Base-by-base conservation (phyloP, 2,113 vertebrate species). In the Anolis carolinensis region DNA sequence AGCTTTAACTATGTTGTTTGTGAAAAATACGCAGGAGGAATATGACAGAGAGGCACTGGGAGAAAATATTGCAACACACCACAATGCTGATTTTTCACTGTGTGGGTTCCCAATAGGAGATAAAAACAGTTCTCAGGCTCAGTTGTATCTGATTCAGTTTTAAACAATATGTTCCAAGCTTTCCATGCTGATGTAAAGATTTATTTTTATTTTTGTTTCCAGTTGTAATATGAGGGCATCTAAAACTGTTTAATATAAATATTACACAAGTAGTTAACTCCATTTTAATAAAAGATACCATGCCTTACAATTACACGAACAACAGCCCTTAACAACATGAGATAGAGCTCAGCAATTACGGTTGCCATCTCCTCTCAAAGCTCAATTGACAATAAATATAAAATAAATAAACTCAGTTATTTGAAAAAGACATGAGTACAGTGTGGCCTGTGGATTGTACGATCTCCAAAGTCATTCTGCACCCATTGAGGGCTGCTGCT, bases 91-190 rank as follows among this genome's bases (percentile, higher is more conserved):
- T 67, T 83, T 55, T 7, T 52, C 30, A 63, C 0, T 2, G 13
- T 74, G 55, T 5, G 9, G 34, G 85, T 92, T 80, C 83, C 86
- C 62, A 36, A 82, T 70, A 71, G 4, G 13, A 50, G 20, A 84
- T 13, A 86, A 0, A 82, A 36, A 78, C 84, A 89, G 79, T 50
- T 79, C 27, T 80, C 44, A 86, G 63, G 84, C 82, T 86, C 82
- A 34, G 85, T 30, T 34, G 20, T 3, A 70, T 48, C 77, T 81
- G 71, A 50, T 21, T 34, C 34, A 39, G 30, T 4, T 85, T 83
- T 1, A 83, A 50, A 85, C 71, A 68, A 44, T 8, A 23, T 5
- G 81, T 36, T 70, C 44, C 16, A 39, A 83, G 50, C 1, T 70
- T 92, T 83, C 59, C 27, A 79, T 36, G 63, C 1, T 81, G 11